These are phyloP conservation scores for Acyrthosiphon pisum DNA, from an alignment of 1,140 invertebrate species.

Conservation along the genomic window DNA sequence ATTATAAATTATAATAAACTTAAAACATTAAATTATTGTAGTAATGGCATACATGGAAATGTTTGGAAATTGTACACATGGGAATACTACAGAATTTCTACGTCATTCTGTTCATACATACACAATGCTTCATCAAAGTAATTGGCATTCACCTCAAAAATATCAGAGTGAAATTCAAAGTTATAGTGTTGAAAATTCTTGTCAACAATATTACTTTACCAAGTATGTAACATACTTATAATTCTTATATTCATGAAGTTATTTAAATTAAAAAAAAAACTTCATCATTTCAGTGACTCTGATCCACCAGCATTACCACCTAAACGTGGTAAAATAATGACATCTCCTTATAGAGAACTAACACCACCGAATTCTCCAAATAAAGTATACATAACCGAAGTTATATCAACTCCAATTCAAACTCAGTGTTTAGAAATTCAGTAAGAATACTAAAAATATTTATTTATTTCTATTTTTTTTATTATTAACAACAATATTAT, in stretches of 20 bases:
- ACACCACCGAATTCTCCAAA: slow-evolving; percentile 40
- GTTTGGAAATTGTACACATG: slow-evolving; percentile 86
- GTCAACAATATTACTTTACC: slow-evolving; percentile 44
- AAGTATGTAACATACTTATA: slow-evolving; percentile 14
- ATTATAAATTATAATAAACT: not conserved
- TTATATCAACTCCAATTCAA: not conserved
- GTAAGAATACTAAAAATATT: slow-evolving; percentile 1
- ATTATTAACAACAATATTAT: not conserved
- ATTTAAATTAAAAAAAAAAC: not conserved
- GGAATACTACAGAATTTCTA: slow-evolving; percentile 75
- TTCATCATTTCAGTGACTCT: slow-evolving; percentile 15
- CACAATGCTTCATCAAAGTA: slow-evolving; percentile 61
- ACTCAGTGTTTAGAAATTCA: slow-evolving; percentile 42
- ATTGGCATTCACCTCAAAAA: slow-evolving; percentile 56
- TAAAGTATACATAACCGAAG: slow-evolving; percentile 52
- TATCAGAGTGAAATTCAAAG: slow-evolving; percentile 49
- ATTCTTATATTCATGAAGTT: not conserved
- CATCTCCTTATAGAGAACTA: slow-evolving; percentile 26
- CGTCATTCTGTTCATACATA: slow-evolving; percentile 84
- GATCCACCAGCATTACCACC: slow-evolving; percentile 79
- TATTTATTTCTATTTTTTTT: not conserved
- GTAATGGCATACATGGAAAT: slow-evolving; percentile 97
- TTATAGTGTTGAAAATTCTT: slow-evolving; percentile 53
- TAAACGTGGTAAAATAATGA: slow-evolving; percentile 66
- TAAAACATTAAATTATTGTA: slow-evolving; percentile 65